Percentiles rank a stretch among this genome's conserved stretches.
phyloP scores from a whole-genome alignment of 2,888 invertebrate species.

The Apodemia hepburni region DNA sequence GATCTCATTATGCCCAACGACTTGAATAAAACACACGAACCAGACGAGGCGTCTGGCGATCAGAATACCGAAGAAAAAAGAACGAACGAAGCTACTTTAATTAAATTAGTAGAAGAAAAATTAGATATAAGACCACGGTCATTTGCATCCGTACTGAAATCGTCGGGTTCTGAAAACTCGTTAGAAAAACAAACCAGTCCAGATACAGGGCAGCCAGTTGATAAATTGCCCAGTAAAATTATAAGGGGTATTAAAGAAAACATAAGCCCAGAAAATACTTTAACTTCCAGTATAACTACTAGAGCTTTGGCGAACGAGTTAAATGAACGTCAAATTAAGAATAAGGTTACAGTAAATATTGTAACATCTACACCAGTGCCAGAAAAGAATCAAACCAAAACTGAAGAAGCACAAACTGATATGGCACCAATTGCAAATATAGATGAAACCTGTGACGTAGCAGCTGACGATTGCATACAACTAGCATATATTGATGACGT shows the following conservation, averaged over 20 bases:
- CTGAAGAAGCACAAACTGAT: slow-evolving; percentile 46
- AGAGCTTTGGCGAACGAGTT: slow-evolving; percentile 60
- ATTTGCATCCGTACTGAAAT: slow-evolving; percentile 67
- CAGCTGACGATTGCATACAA: slow-evolving; percentile 44
- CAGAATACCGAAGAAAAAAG: slow-evolving; percentile 32
- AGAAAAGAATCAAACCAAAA: slow-evolving; percentile 45
- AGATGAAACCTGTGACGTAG: slow-evolving; percentile 59
- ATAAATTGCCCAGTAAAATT: slow-evolving; percentile 77
- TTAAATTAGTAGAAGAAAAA: slow-evolving; percentile 41
- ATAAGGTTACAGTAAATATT: slow-evolving; percentile 40
- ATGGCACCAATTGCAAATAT: slow-evolving; percentile 68
- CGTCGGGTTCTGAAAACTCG: slow-evolving; percentile 65
- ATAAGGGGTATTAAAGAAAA: slow-evolving; percentile 82
- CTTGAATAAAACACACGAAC: slow-evolving; percentile 47
- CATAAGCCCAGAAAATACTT: slow-evolving; percentile 81
- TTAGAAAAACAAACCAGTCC: slow-evolving; percentile 62
- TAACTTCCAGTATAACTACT: slow-evolving; percentile 65
- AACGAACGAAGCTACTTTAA: slow-evolving; percentile 32
- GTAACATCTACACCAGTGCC: slow-evolving; percentile 43
- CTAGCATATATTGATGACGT: slow-evolving; percentile 56
- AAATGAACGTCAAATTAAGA: slow-evolving; percentile 49
- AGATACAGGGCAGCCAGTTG: slow-evolving; percentile 59
- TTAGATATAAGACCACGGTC: slow-evolving; percentile 56
- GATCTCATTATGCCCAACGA: slow-evolving; percentile 71
- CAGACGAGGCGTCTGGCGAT: slow-evolving; percentile 22